Evolutionary conservation across 1,140 invertebrate genomes (phyloP).

Genomic region (Centruroides sculpturatus): DNA sequence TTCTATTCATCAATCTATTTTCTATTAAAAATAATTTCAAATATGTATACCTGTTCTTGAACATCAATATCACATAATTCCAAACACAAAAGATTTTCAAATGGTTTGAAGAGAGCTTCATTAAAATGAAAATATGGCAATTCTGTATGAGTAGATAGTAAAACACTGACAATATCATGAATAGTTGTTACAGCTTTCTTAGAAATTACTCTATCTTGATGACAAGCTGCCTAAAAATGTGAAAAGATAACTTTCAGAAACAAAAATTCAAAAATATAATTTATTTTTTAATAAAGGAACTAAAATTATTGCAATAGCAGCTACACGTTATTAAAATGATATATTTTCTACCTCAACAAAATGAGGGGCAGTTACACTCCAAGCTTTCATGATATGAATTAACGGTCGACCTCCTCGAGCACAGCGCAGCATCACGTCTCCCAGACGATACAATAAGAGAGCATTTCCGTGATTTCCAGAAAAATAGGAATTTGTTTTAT

Average conservation of each 20-base stretch:
- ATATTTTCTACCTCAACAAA: constrained; percentile 61
- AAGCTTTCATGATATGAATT: constrained; percentile 75
- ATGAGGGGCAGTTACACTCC: constrained; percentile 77
- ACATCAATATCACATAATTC: constrained; percentile 83
- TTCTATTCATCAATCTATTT: too few species aligned
- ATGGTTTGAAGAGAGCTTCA: constrained; percentile 84
- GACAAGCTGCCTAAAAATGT: constrained; percentile 58
- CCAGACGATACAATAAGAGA: constrained; percentile 60
- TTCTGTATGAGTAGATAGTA: constrained; percentile 68
- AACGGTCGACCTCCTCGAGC: constrained; percentile 70
- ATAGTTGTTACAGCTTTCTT: constrained; percentile 87
- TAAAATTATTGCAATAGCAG: too few species aligned
- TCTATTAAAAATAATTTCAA: too few species aligned
- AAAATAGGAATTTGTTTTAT: background rate
- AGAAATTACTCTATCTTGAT: constrained; percentile 71
- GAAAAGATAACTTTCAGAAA: background rate
- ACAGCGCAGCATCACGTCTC: constrained; percentile 72
- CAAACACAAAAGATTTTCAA: constrained; percentile 82
- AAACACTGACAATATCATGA: constrained; percentile 73
- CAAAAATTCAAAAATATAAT: too few species aligned
- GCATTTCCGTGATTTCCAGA: constrained; percentile 14
- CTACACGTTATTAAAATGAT: too few species aligned
- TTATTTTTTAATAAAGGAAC: too few species aligned
- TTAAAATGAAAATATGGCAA: constrained; percentile 88
- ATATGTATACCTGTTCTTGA: constrained; percentile 54